Conservation (phyloP, 1,140 invertebrate genomes). For the Heterodera carotae region DNA sequence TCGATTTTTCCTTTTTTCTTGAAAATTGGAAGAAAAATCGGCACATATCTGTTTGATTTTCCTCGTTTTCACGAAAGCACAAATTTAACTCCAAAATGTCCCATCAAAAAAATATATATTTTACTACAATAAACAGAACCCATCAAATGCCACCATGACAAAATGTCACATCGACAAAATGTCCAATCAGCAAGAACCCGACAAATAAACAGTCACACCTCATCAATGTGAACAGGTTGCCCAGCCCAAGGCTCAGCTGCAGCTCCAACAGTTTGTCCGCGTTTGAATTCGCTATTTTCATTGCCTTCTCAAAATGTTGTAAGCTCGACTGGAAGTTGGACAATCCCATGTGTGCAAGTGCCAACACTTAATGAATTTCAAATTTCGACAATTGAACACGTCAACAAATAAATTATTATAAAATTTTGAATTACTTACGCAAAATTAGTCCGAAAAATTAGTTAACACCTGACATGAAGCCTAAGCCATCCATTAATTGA, state of each 20-base stretch:
- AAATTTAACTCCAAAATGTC: no score
- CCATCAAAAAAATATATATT: no score
- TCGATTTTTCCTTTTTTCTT: no score
- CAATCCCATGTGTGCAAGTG: constrained; percentile 61
- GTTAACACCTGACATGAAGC: no score
- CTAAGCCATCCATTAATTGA: background rate
- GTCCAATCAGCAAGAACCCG: background rate
- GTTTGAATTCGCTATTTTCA: constrained; percentile 62
- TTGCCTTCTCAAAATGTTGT: constrained; percentile 60
- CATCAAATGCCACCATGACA: no score
- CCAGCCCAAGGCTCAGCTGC: constrained; percentile 63
- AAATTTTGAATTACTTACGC: background rate
- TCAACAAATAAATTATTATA: background rate
- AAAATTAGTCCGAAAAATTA: no score
- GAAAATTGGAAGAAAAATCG: no score
- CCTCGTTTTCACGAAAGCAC: no score
- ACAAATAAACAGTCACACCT: no score
- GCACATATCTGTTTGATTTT: background rate
- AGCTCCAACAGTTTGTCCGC: constrained; percentile 62
- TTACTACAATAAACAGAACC: no score
- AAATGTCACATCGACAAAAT: constrained; percentile 37
- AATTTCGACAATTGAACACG: constrained; percentile 22
- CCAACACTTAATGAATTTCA: constrained; percentile 54
- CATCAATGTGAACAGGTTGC: constrained; percentile 60
- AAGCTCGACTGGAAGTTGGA: constrained; percentile 64